These are phyloP conservation scores for Pangasius djambal DNA, from an alignment of 2,797 vertebrate genomes.

Conservation along the genomic window DNA sequence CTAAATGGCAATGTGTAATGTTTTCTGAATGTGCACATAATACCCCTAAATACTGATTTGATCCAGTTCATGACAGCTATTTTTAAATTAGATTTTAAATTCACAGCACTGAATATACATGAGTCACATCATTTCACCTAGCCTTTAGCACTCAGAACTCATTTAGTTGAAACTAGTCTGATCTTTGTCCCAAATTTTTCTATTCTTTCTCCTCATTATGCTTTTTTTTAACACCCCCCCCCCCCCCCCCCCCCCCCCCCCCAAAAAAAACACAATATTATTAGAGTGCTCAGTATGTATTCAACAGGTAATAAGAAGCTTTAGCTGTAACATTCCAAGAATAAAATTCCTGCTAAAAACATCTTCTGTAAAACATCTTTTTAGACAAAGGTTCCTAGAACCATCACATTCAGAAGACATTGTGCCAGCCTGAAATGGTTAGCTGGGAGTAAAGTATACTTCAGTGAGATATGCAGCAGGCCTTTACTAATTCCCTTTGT, in stretches of 20 bases:
- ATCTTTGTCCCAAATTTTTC: neutral
- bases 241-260: neutral
- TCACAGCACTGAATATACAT: neutral
- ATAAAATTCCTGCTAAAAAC: neutral
- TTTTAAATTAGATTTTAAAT: neutral
- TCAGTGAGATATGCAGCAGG: neutral
- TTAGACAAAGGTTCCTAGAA: neutral
- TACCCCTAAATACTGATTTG: neutral
- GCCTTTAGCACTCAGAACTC: neutral
- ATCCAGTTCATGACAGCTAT: neutral
- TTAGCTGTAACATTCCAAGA: neutral
- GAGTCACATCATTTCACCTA: neutral
- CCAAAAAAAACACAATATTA: neutral
- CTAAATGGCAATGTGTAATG: neutral
- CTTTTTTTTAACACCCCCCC: neutral
- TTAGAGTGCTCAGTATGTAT: neutral
- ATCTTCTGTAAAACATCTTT: neutral
- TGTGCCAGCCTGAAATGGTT: neutral
- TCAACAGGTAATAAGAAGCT: neutral
- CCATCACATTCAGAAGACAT: neutral
- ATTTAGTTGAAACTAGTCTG: neutral
- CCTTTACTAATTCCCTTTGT: constrained; percentile 19
- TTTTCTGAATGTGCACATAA: neutral
- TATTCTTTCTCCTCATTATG: neutral
- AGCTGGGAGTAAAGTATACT: neutral